Conservation (phyloP, 2,113 vertebrate genomes). For the Oryzias javanicus region DNA sequence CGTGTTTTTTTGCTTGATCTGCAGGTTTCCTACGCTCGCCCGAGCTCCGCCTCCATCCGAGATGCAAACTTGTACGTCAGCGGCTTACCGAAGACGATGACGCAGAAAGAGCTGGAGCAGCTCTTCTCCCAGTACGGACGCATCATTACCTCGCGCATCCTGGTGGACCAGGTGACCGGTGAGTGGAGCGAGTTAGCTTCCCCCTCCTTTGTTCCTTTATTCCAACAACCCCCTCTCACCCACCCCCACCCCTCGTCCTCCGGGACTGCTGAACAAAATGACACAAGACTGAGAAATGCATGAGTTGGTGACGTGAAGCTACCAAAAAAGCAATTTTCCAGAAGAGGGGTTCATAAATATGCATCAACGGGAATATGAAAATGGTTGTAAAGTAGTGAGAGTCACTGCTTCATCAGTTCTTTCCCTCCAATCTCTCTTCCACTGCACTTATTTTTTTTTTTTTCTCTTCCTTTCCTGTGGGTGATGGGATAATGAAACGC, state of each 20-base stretch:
- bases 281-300: constrained; percentile 51
- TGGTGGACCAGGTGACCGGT: constrained; percentile 98
- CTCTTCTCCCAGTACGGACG: constrained; percentile 97
- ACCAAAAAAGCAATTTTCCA: constrained; percentile 79
- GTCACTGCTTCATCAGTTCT: constrained; percentile 71
- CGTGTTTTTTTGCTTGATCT: constrained; percentile 2
- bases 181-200: constrained; percentile 67
- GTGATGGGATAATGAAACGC: constrained; percentile 77
- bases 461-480: constrained; percentile 42
- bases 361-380: constrained; percentile 75
- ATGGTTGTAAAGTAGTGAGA: constrained; percentile 71
- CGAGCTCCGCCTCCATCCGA: constrained; percentile 98
- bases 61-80: constrained; percentile 98
- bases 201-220: background rate
- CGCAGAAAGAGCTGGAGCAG: constrained; percentile 95
- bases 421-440: constrained; percentile 17
- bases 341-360: constrained; percentile 82
- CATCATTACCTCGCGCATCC: constrained; percentile 98
- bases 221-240: constrained; percentile 9
- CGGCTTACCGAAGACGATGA: constrained; percentile 97
- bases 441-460: constrained; percentile 23
- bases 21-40: constrained; percentile 93
- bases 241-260: constrained; percentile 1
- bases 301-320: constrained; percentile 70
- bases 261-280: constrained; percentile 13